Evolutionary conservation across 2,113 vertebrate genomes (phyloP).

Genomic region (Morone chrysops): DNA sequence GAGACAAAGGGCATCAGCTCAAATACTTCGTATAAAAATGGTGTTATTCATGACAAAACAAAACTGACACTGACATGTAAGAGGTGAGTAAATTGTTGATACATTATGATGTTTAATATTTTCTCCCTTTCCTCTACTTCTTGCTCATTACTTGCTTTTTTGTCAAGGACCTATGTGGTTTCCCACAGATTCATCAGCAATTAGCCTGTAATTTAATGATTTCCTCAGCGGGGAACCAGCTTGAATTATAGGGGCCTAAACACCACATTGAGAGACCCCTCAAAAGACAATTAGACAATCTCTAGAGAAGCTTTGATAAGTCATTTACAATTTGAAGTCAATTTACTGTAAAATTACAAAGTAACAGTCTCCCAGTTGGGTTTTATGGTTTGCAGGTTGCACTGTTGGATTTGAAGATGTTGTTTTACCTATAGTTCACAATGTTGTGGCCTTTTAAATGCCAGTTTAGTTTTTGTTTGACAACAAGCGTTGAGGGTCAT

Average conservation of each 20-base stretch:
- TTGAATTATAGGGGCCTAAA: conserved; percentile 32
- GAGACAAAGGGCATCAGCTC: conserved; percentile 25
- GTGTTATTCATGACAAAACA: conserved; percentile 39
- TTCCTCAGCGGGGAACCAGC: conserved; percentile 25
- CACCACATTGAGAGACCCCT: conserved; percentile 39
- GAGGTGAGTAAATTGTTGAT: conserved; percentile 74
- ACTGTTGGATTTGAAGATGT: neutral
- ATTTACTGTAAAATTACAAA: conserved; percentile 7
- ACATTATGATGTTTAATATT: neutral
- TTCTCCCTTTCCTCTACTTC: neutral
- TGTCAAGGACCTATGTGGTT: conserved; percentile 16
- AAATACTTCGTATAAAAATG: conserved; percentile 23
- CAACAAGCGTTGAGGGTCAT: neutral
- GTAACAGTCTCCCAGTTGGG: neutral
- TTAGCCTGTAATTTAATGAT: conserved; percentile 45
- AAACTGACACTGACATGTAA: conserved; percentile 28
- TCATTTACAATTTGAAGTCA: conserved; percentile 15
- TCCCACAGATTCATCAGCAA: conserved; percentile 18
- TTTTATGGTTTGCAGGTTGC: neutral
- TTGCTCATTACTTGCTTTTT: conserved; percentile 22
- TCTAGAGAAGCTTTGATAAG: conserved; percentile 30
- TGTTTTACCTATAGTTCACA: neutral
- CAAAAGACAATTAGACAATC: conserved; percentile 47
- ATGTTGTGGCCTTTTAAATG: neutral
- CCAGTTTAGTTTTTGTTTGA: neutral